Percentiles rank a stretch among this genome's conserved stretches.
Conservation (phyloP, 2,113 vertebrate species). For the Amazona guildingii region DNA sequence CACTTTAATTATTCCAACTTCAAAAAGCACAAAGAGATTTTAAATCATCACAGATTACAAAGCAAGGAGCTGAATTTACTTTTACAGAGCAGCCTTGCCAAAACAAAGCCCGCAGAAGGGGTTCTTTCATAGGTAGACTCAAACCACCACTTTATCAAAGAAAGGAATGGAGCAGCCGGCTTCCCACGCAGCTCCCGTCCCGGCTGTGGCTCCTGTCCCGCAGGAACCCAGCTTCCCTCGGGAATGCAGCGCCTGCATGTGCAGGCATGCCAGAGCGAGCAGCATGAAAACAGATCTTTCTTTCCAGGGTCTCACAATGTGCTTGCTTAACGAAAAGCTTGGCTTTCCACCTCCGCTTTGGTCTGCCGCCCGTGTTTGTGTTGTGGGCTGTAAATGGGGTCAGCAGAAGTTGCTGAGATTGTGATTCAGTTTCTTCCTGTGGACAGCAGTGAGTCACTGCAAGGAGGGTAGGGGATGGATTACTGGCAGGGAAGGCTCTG, state of each 20-base stretch:
- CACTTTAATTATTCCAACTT: background rate
- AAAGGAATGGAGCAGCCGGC: background rate
- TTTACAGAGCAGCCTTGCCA: background rate
- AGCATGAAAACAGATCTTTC: background rate
- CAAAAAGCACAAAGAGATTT: background rate
- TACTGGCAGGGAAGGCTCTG: background rate
- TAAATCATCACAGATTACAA: background rate
- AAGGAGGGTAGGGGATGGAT: background rate
- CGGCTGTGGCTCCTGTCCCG: background rate
- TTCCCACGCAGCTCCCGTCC: background rate
- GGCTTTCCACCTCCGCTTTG: background rate
- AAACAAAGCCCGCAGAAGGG: background rate
- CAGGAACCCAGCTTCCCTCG: background rate
- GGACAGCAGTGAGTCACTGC: background rate
- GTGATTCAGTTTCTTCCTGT: background rate
- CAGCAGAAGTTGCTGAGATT: background rate
- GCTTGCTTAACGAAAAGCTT: background rate
- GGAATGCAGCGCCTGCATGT: background rate
- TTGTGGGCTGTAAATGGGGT: background rate
- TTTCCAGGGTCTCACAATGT: background rate
- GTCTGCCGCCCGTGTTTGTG: background rate
- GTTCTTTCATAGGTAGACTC: background rate
- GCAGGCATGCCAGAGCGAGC: background rate
- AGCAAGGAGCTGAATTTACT: background rate
- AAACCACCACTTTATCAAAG: background rate